Evolutionary conservation across 2,797 vertebrate genomes (phyloP).

Genomic region (Rhynchotus rufescens): DNA sequence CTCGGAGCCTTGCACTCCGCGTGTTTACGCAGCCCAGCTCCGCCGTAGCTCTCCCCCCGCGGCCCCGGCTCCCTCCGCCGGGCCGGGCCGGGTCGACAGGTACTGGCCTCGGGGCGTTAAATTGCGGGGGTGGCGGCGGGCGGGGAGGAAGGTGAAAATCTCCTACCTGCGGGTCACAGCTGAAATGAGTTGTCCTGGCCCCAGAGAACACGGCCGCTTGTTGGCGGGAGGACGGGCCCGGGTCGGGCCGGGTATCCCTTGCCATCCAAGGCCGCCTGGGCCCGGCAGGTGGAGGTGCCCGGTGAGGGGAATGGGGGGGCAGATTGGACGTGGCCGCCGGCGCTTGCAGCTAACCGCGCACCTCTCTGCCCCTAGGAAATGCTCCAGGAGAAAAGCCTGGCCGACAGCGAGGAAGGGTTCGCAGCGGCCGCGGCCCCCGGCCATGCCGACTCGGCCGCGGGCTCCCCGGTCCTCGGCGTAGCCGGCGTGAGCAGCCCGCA

Average conservation of each 20-base stretch:
- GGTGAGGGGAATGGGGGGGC: not conserved
- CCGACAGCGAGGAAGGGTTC: constrained; percentile 90
- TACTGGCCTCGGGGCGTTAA: not conserved
- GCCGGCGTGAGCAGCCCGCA: constrained; percentile 85
- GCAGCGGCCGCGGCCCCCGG: constrained; percentile 81
- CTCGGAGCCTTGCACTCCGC: constrained; percentile 81
- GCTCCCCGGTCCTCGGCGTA: constrained; percentile 84
- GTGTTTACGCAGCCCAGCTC: constrained; percentile 81
- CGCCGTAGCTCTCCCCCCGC: not conserved
- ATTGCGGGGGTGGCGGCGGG: not conserved
- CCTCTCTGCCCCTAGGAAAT: constrained; percentile 84
- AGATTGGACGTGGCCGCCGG: not conserved
- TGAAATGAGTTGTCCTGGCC: not conserved
- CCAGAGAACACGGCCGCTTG: not conserved
- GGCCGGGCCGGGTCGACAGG: constrained; percentile 7
- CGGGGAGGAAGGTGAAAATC: not conserved
- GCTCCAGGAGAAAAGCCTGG: constrained; percentile 96
- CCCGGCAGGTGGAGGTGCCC: not conserved
- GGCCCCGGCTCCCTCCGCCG: not conserved
- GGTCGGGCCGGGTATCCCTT: not conserved
- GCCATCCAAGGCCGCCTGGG: not conserved
- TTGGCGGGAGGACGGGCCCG: not conserved
- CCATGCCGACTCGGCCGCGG: constrained; percentile 83
- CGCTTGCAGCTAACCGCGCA: not conserved
- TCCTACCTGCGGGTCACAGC: not conserved